Evolutionary conservation across 2,797 vertebrate genomes (phyloP).

Genomic region (Onychomys leucogaster): DNA sequence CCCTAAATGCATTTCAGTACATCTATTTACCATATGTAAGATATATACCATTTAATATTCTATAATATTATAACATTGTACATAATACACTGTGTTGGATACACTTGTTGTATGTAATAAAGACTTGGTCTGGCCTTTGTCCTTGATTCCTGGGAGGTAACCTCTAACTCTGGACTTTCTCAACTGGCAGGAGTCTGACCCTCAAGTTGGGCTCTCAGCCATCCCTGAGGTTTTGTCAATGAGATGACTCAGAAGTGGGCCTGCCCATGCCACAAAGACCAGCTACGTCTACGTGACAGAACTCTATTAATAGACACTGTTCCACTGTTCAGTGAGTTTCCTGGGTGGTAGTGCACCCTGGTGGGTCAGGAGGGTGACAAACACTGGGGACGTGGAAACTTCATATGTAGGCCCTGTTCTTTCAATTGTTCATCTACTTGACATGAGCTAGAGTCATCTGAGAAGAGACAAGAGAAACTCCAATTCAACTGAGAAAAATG

Average conservation of each 20-base stretch:
- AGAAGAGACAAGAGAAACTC: not conserved
- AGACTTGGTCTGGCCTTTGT: not conserved
- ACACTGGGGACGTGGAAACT: fast-evolving
- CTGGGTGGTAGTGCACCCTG: not conserved
- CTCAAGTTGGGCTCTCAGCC: not conserved
- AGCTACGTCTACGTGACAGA: not conserved
- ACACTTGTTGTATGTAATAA: not conserved
- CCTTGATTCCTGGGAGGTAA: not conserved
- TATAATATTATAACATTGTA: not conserved
- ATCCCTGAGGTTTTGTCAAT: not conserved
- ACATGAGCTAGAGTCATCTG: not conserved
- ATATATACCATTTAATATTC: not conserved
- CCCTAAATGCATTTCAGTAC: not conserved
- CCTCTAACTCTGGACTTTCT: not conserved
- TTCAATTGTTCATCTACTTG: not conserved
- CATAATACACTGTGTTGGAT: not conserved
- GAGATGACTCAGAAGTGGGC: not conserved
- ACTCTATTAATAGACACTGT: not conserved
- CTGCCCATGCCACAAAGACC: not conserved
- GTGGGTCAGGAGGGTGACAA: fast-evolving
- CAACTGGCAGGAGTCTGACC: not conserved
- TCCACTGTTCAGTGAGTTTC: not conserved
- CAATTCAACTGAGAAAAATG: not conserved
- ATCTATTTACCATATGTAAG: not conserved
- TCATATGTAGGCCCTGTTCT: not conserved